phyloP scores from a whole-genome alignment of 2,888 invertebrate genomes.

The Busseola fusca region DNA sequence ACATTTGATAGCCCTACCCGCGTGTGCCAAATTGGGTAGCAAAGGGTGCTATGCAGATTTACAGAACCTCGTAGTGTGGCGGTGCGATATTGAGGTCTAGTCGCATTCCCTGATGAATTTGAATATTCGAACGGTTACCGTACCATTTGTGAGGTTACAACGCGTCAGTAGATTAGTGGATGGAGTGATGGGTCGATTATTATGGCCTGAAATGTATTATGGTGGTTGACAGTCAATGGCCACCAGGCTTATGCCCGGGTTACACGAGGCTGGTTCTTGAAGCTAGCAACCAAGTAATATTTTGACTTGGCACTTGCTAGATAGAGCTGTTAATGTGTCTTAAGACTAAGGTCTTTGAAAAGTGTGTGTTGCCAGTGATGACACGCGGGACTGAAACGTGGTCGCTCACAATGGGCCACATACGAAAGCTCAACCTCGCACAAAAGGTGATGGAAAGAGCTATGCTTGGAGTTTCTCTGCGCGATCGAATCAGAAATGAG shows the following conservation, averaged over 20 bases:
- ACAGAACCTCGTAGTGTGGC: constrained; percentile 40
- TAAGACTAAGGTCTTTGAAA: too few relatives aligned
- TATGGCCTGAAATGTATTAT: constrained; percentile 23
- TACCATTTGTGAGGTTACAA: constrained; percentile 52
- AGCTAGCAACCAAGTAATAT: not conserved
- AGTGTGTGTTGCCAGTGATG: too few relatives aligned
- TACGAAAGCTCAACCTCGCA: too few relatives aligned
- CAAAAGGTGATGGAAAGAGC: too few relatives aligned
- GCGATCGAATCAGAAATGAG: too few relatives aligned
- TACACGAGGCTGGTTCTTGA: not conserved
- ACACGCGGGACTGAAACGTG: too few relatives aligned
- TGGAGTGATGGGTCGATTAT: constrained; percentile 32
- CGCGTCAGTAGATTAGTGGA: constrained; percentile 37
- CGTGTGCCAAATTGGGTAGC: constrained; percentile 58
- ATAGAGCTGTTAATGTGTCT: not conserved
- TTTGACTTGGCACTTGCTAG: not conserved
- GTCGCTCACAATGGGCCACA: too few relatives aligned
- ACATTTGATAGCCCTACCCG: constrained; percentile 52
- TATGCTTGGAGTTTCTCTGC: too few relatives aligned
- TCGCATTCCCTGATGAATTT: constrained; percentile 56
- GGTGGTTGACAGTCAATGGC: not conserved
- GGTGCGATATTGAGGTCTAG: constrained; percentile 54
- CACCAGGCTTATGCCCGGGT: too few relatives aligned
- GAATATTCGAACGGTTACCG: constrained; percentile 58
- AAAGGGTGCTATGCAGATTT: constrained; percentile 62